Base-by-base conservation (phyloP, 2,797 vertebrate species). In the Darevskia mixta region DNA sequence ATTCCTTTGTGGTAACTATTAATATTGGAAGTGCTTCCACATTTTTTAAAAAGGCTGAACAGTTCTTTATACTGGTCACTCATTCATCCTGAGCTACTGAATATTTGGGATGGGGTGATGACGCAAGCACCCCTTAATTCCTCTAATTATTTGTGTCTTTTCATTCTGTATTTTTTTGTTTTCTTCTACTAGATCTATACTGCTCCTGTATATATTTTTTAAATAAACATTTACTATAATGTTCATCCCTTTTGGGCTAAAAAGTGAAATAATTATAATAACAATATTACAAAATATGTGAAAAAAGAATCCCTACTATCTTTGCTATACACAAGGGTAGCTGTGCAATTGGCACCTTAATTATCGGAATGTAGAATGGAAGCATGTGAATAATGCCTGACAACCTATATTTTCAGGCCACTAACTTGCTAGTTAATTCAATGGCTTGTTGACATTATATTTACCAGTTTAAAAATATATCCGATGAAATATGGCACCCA, bases 381-480 rank as follows among this genome's bases (percentile, higher is more conserved):
- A 76, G 29, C 25, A 41, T 18, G 45, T 83, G 91, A 91, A 43
- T 13, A 0, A 6, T 67, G 89, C 86, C 80, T 76, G 92, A 92
- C 93, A 95, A 17, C 58, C 10, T 58, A 67, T 76, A 84, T 92
- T 90, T 92, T 82, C 89, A 89, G 83, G 84, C 91, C 92, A 85
- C 89, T 88, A 94, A 93, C 90, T 85, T 81, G 45, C 90, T 90
- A 89, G 94, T 94, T 95, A 93, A 93, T 94, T 66, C 86, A 94
- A 93, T 92, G 81, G 94, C 91, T 86, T 94, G 86, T 87, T 93
- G 93, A 92, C 67, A 88, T 95, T 92, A 79, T 93, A 94, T 94
- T 94, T 91, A 93, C 92, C 79, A 79, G 3, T 90, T 88, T 89
- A 83, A 95, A 94, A 90, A 86, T 87, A 78, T 93, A 94, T 91